Conservation (phyloP, 2,888 invertebrate species). For the Hanleya hanleyi region DNA sequence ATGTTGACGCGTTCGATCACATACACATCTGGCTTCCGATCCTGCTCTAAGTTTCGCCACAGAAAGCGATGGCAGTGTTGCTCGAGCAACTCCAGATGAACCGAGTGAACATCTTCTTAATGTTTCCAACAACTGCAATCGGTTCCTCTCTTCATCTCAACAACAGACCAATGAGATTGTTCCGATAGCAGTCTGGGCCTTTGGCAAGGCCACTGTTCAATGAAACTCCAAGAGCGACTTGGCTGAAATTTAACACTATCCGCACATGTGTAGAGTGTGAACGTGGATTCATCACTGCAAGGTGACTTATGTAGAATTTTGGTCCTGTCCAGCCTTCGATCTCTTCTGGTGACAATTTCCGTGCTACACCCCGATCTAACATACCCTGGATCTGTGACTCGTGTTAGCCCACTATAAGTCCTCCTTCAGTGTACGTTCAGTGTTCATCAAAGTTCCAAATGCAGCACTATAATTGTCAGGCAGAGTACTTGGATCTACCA, state of each 20-base stretch:
- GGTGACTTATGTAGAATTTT: neutral
- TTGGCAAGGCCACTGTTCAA: slow-evolving; percentile 6
- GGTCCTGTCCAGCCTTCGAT: slow-evolving; percentile 2
- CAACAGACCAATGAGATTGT: slow-evolving; percentile 8
- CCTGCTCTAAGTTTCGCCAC: slow-evolving; percentile 1
- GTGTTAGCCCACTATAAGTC: neutral
- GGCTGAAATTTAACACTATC: slow-evolving; percentile 4
- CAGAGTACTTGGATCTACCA: slow-evolving; percentile 1
- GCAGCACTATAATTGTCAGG: slow-evolving; percentile 14
- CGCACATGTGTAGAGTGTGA: slow-evolving; percentile 10
- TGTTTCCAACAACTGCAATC: neutral
- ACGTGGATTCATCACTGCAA: slow-evolving; percentile 10
- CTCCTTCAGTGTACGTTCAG: slow-evolving; percentile 3
- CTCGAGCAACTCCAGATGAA: slow-evolving; percentile 1
- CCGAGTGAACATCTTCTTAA: slow-evolving; percentile 13
- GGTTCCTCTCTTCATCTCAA: neutral
- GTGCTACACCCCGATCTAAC: neutral
- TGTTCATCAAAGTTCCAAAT: slow-evolving; percentile 5
- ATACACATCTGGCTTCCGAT: slow-evolving; percentile 6
- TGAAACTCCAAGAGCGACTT: neutral
- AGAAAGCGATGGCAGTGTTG: slow-evolving; percentile 14
- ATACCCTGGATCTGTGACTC: neutral
- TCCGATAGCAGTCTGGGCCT: slow-evolving; percentile 10
- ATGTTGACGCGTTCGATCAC: slow-evolving; percentile 1
- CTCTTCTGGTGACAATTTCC: neutral